Evolutionary conservation across 2,113 vertebrate genomes (phyloP).

Genomic region (Tor tambroides): DNA sequence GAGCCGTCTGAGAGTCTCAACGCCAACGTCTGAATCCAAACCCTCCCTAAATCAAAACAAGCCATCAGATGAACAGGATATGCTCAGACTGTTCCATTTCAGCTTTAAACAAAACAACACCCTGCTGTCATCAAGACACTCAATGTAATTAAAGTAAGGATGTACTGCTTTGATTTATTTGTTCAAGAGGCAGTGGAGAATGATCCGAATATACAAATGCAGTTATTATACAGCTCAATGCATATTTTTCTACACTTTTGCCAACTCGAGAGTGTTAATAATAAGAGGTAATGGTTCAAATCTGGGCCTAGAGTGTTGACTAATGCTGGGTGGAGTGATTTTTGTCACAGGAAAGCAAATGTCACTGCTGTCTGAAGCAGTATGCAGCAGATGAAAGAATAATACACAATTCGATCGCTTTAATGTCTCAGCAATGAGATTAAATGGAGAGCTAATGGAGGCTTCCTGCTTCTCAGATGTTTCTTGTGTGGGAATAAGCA

Average conservation of each 20-base stretch:
- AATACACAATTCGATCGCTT: background rate
- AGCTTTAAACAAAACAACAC: background rate
- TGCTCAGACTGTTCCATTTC: conserved; percentile 5
- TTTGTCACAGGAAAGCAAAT: conserved; percentile 47
- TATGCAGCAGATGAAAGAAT: conserved; percentile 53
- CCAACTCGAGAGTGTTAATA: conserved; percentile 21
- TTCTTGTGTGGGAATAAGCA: background rate
- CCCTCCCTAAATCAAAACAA: conserved; percentile 76
- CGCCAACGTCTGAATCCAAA: conserved; percentile 66
- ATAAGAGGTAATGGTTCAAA: conserved; percentile 55
- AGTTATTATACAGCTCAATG: background rate
- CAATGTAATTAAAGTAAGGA: background rate
- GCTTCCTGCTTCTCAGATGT: conserved; percentile 4
- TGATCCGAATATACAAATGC: background rate
- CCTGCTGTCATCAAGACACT: background rate
- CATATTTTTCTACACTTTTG: background rate
- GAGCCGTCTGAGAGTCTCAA: conserved; percentile 70
- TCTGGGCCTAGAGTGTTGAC: conserved; percentile 62
- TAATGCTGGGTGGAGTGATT: conserved; percentile 72
- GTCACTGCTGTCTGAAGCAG: conserved; percentile 28
- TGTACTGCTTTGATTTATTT: background rate
- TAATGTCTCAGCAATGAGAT: background rate
- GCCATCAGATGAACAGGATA: conserved; percentile 61
- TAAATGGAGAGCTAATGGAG: background rate
- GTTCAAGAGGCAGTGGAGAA: background rate